These are phyloP conservation scores for Dipodomys ordii DNA, from an alignment of 2,113 vertebrate species.

Conservation along the genomic window DNA sequence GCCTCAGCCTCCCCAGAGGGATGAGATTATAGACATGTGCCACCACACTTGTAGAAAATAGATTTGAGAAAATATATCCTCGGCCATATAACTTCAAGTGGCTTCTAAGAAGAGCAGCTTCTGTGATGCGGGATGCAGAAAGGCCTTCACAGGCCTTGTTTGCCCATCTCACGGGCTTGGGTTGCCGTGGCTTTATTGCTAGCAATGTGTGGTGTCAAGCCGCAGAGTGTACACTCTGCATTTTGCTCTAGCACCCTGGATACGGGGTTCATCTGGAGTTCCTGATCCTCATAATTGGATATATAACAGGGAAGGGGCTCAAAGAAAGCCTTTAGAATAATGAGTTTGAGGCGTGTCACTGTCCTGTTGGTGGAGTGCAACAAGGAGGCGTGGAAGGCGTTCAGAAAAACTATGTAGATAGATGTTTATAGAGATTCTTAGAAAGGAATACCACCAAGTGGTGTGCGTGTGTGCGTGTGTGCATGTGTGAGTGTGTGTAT, in stretches of 20 bases:
- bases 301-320: not conserved
- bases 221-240: not conserved
- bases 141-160: not conserved
- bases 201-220: not conserved
- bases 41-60: not conserved
- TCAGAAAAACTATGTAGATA: not conserved
- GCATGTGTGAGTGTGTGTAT: too few relatives aligned
- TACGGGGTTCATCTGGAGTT: not conserved
- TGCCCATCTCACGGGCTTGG: not conserved
- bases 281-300: not conserved
- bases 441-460: not conserved
- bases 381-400: not conserved
- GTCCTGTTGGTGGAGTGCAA: not conserved
- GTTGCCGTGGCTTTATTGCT: not conserved
- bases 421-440: constrained; percentile 4
- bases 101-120: not conserved
- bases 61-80: not conserved
- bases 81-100: not conserved
- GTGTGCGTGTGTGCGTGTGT: not conserved
- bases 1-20: not conserved
- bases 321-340: not conserved
- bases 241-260: constrained; percentile 17
- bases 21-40: too few relatives aligned
- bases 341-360: not conserved
- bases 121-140: not conserved